Conservation (phyloP, 2,888 invertebrate genomes). For the Gnatocerus cornutus region DNA sequence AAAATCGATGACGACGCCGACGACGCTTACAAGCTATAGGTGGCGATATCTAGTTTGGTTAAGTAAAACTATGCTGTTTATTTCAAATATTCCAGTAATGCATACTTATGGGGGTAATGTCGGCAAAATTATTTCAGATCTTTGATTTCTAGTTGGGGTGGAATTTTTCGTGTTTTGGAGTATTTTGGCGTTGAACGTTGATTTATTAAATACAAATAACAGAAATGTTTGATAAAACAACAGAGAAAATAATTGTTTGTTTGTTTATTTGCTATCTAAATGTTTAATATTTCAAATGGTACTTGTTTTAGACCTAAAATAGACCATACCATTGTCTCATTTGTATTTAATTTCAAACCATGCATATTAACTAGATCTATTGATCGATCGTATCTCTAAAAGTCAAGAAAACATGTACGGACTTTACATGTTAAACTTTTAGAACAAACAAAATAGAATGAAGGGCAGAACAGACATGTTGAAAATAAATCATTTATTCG, state of each 20-base stretch:
- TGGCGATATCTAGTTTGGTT: constrained; percentile 3
- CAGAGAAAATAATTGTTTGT: no score
- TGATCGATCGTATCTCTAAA: neutral
- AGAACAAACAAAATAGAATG: neutral
- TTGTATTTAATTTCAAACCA: no score
- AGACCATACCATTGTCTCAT: no score
- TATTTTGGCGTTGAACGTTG: no score
- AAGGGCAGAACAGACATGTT: neutral
- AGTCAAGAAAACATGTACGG: neutral
- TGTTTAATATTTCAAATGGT: no score
- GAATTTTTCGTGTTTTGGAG: neutral
- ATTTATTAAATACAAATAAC: no score
- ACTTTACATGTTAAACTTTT: neutral
- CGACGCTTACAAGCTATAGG: constrained; percentile 38
- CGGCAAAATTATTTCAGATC: neutral
- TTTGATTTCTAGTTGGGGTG: neutral
- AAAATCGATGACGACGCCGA: constrained; percentile 67
- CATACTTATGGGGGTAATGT: neutral
- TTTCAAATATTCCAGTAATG: neutral
- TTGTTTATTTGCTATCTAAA: no score
- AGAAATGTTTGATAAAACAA: no score
- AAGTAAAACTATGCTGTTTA: neutral
- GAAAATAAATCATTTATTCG: neutral
- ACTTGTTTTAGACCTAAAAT: no score
- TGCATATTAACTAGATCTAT: no score